Evolutionary conservation across 2,797 vertebrate species (phyloP).

Genomic region (Momotus momota): DNA sequence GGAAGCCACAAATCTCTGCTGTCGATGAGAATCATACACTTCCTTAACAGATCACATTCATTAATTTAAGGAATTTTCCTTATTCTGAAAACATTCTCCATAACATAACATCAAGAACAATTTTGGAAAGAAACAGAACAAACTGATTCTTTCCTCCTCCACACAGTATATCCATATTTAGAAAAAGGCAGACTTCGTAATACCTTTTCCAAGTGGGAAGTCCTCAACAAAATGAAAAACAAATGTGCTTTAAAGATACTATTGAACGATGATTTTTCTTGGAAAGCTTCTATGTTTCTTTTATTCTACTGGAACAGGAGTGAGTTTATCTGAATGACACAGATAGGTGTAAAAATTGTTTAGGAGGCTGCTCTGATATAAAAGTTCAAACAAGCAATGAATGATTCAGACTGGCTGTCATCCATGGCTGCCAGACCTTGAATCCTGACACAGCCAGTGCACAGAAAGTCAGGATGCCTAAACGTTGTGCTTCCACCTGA

Average conservation of each 20-base stretch:
- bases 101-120: not conserved
- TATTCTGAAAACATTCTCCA: slow-evolving; percentile 33
- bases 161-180: not conserved
- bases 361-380: not conserved
- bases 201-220: slow-evolving; percentile 19
- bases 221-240: slow-evolving; percentile 43
- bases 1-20: not conserved
- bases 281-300: not conserved
- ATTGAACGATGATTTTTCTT: slow-evolving; percentile 46
- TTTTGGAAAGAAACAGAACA: slow-evolving; percentile 36
- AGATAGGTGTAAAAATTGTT: slow-evolving; percentile 23
- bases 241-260: not conserved
- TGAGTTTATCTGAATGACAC: slow-evolving; percentile 59
- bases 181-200: slow-evolving; percentile 27
- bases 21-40: not conserved
- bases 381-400: slow-evolving; percentile 26
- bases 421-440: slow-evolving; percentile 2
- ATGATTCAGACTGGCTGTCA: not conserved
- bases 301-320: slow-evolving; percentile 30
- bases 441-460: not conserved
- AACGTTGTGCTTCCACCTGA: not conserved
- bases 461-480: not conserved
- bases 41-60: slow-evolving; percentile 43
- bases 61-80: slow-evolving; percentile 39
- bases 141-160: not conserved